Evolutionary conservation across 2,888 invertebrate genomes (phyloP), one percentile per base, ranked within the genome.

Genomic region (Rhingia rostrata): DNA sequence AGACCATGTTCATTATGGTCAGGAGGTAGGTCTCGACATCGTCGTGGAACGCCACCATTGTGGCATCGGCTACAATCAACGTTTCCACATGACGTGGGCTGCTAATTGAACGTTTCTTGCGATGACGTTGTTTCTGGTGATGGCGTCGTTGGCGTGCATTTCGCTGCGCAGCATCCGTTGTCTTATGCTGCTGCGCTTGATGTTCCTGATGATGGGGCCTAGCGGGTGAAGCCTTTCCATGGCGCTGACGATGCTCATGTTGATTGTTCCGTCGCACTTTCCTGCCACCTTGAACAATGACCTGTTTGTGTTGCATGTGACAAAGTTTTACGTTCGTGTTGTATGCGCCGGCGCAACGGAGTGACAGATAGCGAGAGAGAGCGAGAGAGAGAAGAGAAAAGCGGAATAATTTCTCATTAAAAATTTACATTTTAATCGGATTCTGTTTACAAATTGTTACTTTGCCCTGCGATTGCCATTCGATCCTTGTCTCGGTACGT

Each of bases 1-100:
- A 96, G 33, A 95, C 97, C 96, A 97, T 97, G 90, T 97, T 98
- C 97, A 97, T 97, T 86, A 98, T 95, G 64, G 97, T 97, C 66
- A 98, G 93, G 35, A 98, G 94, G 91, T 98, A 97, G 6, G 95
- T 96, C 90, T 96, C 95, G 87, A 97, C 93, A 89, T 96, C 96
- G 88, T 95, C 94, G 92, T 98, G 97, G 90, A 97, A 97, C 66
- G 95, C 94, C 87, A 96, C 94, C 97, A 97, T 97, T 87, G 95
- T 95, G 70, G 94, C 93, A 92, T 98, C 97, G 43, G 97, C 97
- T 64, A 97, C 97, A 66, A 98, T 93, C 70, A 97, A 92, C 0
- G 96, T 95, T 92, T 97, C 97, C 45, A 97, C 97, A 91, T 95
- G 96, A 69, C 95, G 93, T 33, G 95, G 94, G 88, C 93, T 94